Percentiles rank a stretch among this genome's conserved stretches.
phyloP scores from a whole-genome alignment of 92 coral and sea anemone genomes.

The Anthopleura xanthogrammica region DNA sequence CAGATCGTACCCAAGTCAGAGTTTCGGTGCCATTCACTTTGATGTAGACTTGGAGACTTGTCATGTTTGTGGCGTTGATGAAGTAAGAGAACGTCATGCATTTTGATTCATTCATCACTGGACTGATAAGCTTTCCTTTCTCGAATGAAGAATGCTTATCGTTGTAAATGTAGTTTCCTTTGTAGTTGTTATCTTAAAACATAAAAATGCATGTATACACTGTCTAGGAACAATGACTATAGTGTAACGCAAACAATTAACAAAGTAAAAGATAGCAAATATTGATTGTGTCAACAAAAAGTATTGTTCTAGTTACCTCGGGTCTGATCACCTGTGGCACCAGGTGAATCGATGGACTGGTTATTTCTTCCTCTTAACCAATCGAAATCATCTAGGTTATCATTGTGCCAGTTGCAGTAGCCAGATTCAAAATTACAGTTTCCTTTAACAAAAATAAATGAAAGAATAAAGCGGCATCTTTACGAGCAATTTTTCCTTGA shows the following conservation, averaged over 20 bases:
- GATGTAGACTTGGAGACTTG: neutral
- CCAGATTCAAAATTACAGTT: neutral
- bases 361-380: neutral
- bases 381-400: neutral
- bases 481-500: no score
- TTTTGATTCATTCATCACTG: neutral
- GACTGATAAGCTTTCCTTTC: neutral
- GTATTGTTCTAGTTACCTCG: neutral
- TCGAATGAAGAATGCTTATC: neutral
- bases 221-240: neutral
- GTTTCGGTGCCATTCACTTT: neutral
- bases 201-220: neutral
- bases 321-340: neutral
- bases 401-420: slow-evolving; percentile 1
- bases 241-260: neutral
- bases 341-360: neutral
- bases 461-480: no score
- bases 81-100: neutral
- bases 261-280: neutral
- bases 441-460: neutral
- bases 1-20: neutral
- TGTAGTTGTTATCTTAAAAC: neutral
- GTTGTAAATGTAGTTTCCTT: neutral
- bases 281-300: no score
- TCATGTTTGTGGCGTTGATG: neutral